Evolutionary conservation across 2,797 vertebrate genomes (phyloP).

Genomic region (Dendrocincla tyrannina): DNA sequence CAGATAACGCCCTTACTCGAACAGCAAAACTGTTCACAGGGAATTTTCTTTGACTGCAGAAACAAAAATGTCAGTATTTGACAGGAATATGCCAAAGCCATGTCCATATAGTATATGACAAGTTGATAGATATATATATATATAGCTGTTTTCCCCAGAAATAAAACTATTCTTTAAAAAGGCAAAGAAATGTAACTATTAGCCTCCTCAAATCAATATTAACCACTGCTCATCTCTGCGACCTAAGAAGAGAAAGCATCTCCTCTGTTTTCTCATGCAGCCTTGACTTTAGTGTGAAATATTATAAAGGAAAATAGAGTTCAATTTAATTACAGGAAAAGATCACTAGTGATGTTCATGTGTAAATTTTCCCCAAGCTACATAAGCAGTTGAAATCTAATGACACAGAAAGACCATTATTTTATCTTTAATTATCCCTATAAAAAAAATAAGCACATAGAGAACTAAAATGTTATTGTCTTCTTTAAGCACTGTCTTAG

Average conservation of each 20-base stretch:
- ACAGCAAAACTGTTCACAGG: background rate
- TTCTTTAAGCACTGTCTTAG: background rate
- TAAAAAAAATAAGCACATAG: background rate
- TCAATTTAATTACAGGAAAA: background rate
- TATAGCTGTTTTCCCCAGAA: background rate
- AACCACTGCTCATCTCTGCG: background rate
- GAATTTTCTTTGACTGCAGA: constrained; percentile 7
- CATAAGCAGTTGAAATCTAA: background rate
- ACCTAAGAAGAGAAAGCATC: background rate
- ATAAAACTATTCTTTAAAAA: constrained; percentile 28
- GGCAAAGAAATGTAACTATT: constrained; percentile 1
- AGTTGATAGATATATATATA: background rate
- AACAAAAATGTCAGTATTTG: background rate
- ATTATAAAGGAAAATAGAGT: constrained; percentile 24
- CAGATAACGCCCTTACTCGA: background rate
- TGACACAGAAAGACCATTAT: background rate
- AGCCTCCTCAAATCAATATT: constrained; percentile 16
- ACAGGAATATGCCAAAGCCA: constrained; percentile 23
- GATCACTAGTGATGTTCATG: background rate
- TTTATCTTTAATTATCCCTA: constrained; percentile 6
- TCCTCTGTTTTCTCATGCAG: background rate
- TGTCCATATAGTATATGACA: background rate
- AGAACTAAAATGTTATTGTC: background rate
- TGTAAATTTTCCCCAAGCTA: background rate
- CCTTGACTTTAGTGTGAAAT: constrained; percentile 3